Conservation (phyloP, 1,140 invertebrate genomes). For the Lasaia peninsularis region DNA sequence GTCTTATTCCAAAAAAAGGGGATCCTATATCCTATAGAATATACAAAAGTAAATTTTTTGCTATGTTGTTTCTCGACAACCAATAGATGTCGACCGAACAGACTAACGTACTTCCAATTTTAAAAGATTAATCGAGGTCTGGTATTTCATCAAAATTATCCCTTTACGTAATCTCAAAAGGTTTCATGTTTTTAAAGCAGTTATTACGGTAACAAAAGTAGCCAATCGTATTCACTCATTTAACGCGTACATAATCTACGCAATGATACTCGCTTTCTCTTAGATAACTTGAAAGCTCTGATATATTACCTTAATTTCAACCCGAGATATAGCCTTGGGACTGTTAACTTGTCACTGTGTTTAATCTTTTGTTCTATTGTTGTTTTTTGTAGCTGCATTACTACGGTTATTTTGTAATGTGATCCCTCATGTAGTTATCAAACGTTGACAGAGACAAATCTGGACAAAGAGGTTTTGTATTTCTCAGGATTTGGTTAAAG, state of each 20-base stretch:
- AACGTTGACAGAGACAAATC: constrained; percentile 7
- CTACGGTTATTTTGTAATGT: constrained; percentile 6
- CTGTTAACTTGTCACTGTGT: constrained; percentile 52
- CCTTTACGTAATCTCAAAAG: constrained; percentile 73
- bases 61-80: too few species aligned
- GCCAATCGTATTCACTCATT: constrained; percentile 43
- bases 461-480: background rate
- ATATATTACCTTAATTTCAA: constrained; percentile 56
- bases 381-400: constrained; percentile 25
- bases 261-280: constrained; percentile 42
- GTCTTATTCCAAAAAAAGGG: too few species aligned
- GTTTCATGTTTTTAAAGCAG: constrained; percentile 54
- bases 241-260: constrained; percentile 27
- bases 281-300: constrained; percentile 56
- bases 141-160: constrained; percentile 65
- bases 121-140: too few species aligned
- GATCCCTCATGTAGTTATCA: constrained; percentile 2
- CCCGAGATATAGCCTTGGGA: constrained; percentile 24
- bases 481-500: background rate
- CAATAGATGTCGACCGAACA: too few species aligned
- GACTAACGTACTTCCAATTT: too few species aligned
- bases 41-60: too few species aligned
- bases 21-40: too few species aligned
- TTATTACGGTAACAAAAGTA: constrained; percentile 61
- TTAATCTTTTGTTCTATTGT: constrained; percentile 40